These are phyloP conservation scores for Echiichthys vipera DNA, from an alignment of 2,797 vertebrate genomes.

Conservation along the genomic window DNA sequence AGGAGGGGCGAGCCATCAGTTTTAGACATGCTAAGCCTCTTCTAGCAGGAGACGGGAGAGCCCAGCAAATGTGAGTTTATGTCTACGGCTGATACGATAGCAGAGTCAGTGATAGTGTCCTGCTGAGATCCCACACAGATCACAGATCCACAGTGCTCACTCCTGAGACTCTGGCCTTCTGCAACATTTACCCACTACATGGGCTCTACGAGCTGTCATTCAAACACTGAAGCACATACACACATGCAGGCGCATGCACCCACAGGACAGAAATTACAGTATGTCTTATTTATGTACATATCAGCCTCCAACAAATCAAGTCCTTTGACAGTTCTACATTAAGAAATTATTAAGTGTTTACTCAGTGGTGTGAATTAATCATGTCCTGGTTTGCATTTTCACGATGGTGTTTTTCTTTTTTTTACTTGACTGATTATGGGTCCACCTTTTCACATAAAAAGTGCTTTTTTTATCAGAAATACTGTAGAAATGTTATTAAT, in stretches of 20 bases:
- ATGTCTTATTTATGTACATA: constrained; percentile 50
- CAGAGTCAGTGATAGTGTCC: constrained; percentile 66
- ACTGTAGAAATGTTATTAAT: constrained; percentile 33
- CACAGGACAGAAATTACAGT: constrained; percentile 26
- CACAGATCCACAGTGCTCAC: constrained; percentile 69
- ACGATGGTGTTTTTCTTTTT: constrained; percentile 8
- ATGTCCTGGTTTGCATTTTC: constrained; percentile 38
- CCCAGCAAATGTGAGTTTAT: constrained; percentile 60
- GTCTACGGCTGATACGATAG: constrained; percentile 59
- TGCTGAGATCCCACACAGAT: constrained; percentile 77
- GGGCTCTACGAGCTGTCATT: constrained; percentile 62
- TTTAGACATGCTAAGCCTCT: constrained; percentile 67
- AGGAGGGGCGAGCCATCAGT: constrained; percentile 56
- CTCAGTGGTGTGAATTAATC: constrained; percentile 54
- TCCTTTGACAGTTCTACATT: constrained; percentile 54
- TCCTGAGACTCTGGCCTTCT: constrained; percentile 75
- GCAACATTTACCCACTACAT: constrained; percentile 78
- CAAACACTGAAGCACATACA: constrained; percentile 25
- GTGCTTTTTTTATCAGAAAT: not conserved
- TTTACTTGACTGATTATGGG: constrained; percentile 38
- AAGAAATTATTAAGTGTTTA: constrained; percentile 62
- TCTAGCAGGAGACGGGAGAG: constrained; percentile 60
- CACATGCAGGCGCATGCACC: constrained; percentile 2
- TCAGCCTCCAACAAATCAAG: constrained; percentile 52
- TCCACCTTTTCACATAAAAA: constrained; percentile 8